Evolutionary conservation across 1,140 invertebrate species (phyloP), one percentile per base, ranked within the genome.

Genomic region (Elysia chlorotica): DNA sequence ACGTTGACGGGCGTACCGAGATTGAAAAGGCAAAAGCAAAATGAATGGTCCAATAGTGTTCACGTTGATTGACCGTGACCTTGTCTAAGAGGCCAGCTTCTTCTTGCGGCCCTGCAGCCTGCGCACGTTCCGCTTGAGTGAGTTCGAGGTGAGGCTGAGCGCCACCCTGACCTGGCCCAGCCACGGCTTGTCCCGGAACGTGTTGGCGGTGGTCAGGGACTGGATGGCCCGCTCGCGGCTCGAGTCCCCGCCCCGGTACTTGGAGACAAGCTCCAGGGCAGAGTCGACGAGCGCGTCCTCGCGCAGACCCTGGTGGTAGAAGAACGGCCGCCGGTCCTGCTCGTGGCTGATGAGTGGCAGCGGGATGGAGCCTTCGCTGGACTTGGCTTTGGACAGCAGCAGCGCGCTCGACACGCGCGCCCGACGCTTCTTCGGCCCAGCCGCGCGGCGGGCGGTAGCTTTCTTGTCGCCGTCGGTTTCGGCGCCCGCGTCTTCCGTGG

Each of bases 121-220:
- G 14, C 56, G 28, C 4, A 71, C 65, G 61, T 59, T 74, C 23
- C 81, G 25, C 68, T 78, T 79, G 17, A 83, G 61, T 14, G 77
- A 76, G 21, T 81, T 79, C 21, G 76, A 67, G 10, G 81, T 79
- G 2, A 85, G 63, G 25, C 74, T 71, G 61, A 82, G 71, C 2
- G 83, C 83, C 75, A 85, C 76, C 21, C 81, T 72, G 3, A 86
- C 81, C 71, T 83, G 82, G 14, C 75, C 71, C 59, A 86, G 74
- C 84, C 84, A 86, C 1, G 85, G 80, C 76, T 85, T 86, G 38
- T 85, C 83, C 61, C 79, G 79, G 72, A 86, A 85, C 0, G 76
- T 74, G 74, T 82, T 83, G 28, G 84, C 83, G 21, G 83, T 77
- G 19, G 79, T 76, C 72, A 86, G 67, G 31, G 83, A 83, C 71